Evolutionary conservation across 2,797 vertebrate species (phyloP), one percentile per base, ranked within the genome.

Genomic region (Crocodylus rhombifer): DNA sequence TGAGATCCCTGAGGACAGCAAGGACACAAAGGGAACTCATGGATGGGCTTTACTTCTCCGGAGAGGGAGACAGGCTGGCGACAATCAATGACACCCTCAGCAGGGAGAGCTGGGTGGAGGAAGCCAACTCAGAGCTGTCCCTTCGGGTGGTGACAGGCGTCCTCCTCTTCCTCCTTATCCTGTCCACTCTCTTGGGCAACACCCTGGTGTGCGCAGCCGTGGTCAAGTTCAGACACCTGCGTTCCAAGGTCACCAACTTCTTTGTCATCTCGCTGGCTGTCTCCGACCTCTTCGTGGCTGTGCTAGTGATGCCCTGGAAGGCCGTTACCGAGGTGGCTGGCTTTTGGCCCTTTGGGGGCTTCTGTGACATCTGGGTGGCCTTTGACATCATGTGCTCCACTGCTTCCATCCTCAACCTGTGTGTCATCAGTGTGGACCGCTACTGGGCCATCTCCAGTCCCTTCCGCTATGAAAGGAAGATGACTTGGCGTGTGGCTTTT

Each of bases 341-440:
- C 3, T 98, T 97, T 26, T 98, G 98, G 98, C 97, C 98, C 13
- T 99, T 98, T 2, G 98, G 98, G 1, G 88, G 96, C 2, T 99
- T 99, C 62, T 98, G 98, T 4, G 98, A 98, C 12, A 84, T 98
- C 26, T 99, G 98, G 98, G 98, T 99, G 79, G 98, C 98, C 42
- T 99, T 98, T 11, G 98, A 98, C 97, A 98, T 98, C 91, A 98
- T 97, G 98, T 98, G 98, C 94, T 98, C 98, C 93, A 98, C 98
- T 0, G 98, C 98, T 5, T 99, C 98, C 26, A 98, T 98, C 95
- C 96, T 98, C n/a, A 98, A 98, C 86, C 92, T 99, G 87, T 98
- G 98, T 94, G 98, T 98, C 81, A 98, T 98, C 96, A 98, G 98
- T 30, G 30, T 99, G 94, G 98, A 99, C 93, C 97, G 98, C 17